These are phyloP conservation scores for Xestia sexstrigata DNA, from an alignment of 2,888 invertebrate species.

Conservation along the genomic window DNA sequence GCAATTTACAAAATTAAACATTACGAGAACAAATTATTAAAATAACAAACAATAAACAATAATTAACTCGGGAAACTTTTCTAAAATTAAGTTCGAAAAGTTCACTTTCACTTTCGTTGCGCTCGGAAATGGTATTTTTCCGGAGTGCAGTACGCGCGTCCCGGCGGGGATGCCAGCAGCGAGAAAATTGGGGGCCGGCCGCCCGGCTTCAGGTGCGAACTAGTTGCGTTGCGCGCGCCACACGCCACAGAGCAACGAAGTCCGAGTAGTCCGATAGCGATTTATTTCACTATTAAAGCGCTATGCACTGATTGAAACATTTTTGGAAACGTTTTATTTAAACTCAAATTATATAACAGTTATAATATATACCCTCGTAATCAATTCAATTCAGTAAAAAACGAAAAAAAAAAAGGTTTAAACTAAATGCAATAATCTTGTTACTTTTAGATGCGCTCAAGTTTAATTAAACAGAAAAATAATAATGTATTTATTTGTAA, in stretches of 20 bases:
- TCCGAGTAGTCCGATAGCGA: neutral
- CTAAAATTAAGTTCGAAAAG: neutral
- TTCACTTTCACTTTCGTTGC: constrained; percentile 2
- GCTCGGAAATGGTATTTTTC: constrained; percentile 1
- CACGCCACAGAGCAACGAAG: neutral
- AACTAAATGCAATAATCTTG: neutral
- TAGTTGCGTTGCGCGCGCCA: constrained; percentile 40
- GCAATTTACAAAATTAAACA: neutral
- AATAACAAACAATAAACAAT: no score
- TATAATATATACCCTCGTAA: neutral
- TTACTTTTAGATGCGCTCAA: neutral
- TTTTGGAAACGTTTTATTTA: neutral
- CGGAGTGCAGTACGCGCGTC: constrained; percentile 17
- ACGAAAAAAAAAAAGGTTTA: neutral
- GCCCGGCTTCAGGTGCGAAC: constrained; percentile 17
- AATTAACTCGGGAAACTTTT: neutral
- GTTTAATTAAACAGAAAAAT: neutral
- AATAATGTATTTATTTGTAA: neutral
- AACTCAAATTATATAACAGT: neutral
- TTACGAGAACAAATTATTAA: neutral
- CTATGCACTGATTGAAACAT: neutral
- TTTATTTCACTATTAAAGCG: constrained; percentile 11
- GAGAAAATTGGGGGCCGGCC: neutral
- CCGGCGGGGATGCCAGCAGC: constrained; percentile 7
- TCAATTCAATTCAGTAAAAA: no score